A percentile compares a stretch with the other conserved stretches of the same genome.
Conservation (phyloP, 2,113 vertebrate genomes). For the Bothrops jararaca region DNA sequence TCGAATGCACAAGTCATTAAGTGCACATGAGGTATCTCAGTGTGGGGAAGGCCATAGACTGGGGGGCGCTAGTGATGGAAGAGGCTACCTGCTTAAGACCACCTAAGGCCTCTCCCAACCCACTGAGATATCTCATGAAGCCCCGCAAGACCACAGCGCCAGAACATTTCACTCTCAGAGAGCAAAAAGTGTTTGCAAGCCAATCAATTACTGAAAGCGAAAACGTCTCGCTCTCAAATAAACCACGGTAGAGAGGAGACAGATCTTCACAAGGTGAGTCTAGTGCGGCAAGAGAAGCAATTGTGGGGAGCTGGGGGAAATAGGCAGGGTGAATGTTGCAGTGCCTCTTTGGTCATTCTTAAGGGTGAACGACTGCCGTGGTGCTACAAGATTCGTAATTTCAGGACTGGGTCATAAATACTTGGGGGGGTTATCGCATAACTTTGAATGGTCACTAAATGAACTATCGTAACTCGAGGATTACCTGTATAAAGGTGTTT, state of each 20-base stretch:
- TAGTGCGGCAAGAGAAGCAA: not conserved
- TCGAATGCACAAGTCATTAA: too few species aligned
- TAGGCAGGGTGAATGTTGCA: not conserved
- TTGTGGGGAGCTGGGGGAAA: not conserved
- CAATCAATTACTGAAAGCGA: not conserved
- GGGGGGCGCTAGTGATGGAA: too few species aligned
- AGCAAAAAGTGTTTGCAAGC: not conserved
- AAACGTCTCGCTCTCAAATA: not conserved
- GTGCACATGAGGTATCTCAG: too few species aligned
- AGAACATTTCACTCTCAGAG: not conserved
- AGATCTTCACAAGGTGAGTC: not conserved
- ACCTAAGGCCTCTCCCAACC: too few species aligned
- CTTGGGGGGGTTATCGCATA: too few species aligned
- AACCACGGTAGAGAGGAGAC: not conserved
- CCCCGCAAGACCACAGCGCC: not conserved
- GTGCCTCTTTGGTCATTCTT: too few species aligned
- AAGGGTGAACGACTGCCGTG: not conserved
- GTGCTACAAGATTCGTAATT: not conserved
- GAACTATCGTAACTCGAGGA: too few species aligned
- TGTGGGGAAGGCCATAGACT: too few species aligned
- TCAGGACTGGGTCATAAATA: not conserved
- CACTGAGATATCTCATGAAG: not conserved
- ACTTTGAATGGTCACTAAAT: too few species aligned
- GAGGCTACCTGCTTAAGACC: not conserved
- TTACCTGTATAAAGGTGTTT: not conserved